A percentile compares a stretch with the other conserved stretches of the same genome.
phyloP scores from a whole-genome alignment of 2,113 vertebrate genomes.

The Saimiri boliviensis region DNA sequence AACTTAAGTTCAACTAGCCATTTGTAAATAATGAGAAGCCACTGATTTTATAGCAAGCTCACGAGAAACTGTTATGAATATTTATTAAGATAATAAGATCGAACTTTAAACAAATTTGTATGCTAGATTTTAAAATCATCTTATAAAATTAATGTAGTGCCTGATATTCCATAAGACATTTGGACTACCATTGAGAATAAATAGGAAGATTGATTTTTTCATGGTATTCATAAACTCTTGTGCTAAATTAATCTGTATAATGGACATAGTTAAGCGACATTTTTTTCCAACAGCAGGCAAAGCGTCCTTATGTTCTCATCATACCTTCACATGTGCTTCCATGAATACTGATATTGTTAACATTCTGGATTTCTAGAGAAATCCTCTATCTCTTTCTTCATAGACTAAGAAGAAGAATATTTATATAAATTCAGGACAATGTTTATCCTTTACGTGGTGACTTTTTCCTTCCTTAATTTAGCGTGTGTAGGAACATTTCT shows the following conservation, averaged over 20 bases:
- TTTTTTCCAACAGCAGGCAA: slow-evolving; percentile 22
- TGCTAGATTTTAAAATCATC: neutral
- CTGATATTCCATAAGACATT: neutral
- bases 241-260: slow-evolving; percentile 34
- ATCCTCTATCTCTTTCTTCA: neutral
- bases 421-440: neutral
- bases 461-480: neutral
- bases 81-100: neutral
- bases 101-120: neutral
- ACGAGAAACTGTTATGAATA: neutral
- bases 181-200: neutral
- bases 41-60: neutral
- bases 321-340: neutral
- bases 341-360: neutral
- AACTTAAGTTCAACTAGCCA: neutral
- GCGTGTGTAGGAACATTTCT: neutral
- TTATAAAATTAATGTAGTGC: neutral
- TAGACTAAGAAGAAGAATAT: neutral
- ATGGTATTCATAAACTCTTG: neutral
- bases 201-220: slow-evolving; percentile 27
- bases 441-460: neutral
- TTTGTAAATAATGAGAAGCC: neutral
- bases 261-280: neutral
- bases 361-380: slow-evolving; percentile 20
- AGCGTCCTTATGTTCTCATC: neutral